Conservation (phyloP, 2,888 invertebrate species). For the Bombylius discolor region DNA sequence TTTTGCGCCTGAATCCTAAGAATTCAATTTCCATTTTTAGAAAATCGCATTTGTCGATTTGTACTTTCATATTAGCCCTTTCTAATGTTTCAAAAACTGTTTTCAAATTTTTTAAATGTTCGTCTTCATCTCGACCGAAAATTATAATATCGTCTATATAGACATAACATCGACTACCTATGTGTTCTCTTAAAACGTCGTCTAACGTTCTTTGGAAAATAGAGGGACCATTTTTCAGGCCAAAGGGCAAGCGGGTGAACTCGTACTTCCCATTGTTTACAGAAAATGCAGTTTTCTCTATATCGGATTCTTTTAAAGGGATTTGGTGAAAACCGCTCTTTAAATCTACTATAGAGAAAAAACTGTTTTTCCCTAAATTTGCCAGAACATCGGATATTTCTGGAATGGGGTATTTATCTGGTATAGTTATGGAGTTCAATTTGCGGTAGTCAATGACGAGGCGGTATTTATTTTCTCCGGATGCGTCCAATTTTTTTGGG, state of each 20-base stretch:
- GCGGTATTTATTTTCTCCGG: background rate
- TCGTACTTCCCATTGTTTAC: constrained; percentile 7
- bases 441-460: constrained; percentile 6
- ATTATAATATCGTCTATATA: constrained; percentile 10
- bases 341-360: too few relatives aligned
- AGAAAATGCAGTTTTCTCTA: constrained; percentile 6
- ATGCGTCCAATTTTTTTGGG: background rate
- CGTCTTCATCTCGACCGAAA: constrained; percentile 6
- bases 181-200: constrained; percentile 7
- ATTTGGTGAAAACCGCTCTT: background rate
- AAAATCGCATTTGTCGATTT: constrained; percentile 18
- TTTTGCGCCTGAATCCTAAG: too few relatives aligned
- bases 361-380: constrained; percentile 5
- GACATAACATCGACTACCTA: constrained; percentile 7
- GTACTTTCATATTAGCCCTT: constrained; percentile 6
- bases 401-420: constrained; percentile 3
- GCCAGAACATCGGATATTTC: constrained; percentile 8
- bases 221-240: constrained; percentile 8
- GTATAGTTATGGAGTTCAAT: background rate
- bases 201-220: constrained; percentile 8
- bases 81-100: constrained; percentile 3
- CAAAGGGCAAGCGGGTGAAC: constrained; percentile 7
- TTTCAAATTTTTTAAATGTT: constrained; percentile 6
- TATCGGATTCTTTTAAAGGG: constrained; percentile 5
- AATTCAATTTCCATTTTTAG: constrained; percentile 20